Evolutionary conservation across 2,113 vertebrate genomes (phyloP).

Genomic region (Hyaena hyaena): DNA sequence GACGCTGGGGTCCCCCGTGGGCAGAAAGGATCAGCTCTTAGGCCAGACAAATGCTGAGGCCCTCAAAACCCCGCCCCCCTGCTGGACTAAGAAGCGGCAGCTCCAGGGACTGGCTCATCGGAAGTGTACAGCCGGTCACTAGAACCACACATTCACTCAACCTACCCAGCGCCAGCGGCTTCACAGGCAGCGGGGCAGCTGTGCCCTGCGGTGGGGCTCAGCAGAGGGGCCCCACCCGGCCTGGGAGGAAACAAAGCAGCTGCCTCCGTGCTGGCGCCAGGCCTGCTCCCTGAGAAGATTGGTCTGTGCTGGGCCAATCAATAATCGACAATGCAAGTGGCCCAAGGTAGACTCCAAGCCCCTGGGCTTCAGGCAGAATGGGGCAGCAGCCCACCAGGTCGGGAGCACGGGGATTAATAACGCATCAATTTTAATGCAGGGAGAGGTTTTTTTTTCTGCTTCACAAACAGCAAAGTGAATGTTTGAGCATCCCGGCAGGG

Average conservation of each 20-base stretch:
- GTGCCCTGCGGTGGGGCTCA: neutral
- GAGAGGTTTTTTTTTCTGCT: slow-evolving; percentile 81
- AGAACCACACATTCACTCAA: neutral
- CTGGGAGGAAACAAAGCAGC: slow-evolving; percentile 24
- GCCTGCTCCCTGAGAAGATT: slow-evolving; percentile 36
- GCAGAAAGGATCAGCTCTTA: neutral
- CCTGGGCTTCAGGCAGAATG: slow-evolving; percentile 73
- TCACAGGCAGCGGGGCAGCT: neutral
- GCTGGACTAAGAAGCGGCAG: neutral
- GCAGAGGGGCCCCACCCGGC: neutral
- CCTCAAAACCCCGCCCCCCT: neutral
- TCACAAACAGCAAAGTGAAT: slow-evolving; percentile 93
- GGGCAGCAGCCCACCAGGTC: slow-evolving; percentile 67
- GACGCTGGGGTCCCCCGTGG: neutral
- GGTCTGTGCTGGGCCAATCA: slow-evolving; percentile 44
- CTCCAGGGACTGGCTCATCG: neutral
- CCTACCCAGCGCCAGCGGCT: neutral
- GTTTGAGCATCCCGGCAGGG: slow-evolving; percentile 93
- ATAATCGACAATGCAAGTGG: slow-evolving; percentile 80
- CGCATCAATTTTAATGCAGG: slow-evolving; percentile 88
- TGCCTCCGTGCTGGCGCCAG: neutral
- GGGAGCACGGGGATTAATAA: slow-evolving; percentile 87
- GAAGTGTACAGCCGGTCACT: neutral
- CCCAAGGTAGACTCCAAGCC: slow-evolving; percentile 72
- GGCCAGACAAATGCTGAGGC: neutral